Conservation (phyloP, 2,797 vertebrate species). For the Kryptolebias ocellatus region DNA sequence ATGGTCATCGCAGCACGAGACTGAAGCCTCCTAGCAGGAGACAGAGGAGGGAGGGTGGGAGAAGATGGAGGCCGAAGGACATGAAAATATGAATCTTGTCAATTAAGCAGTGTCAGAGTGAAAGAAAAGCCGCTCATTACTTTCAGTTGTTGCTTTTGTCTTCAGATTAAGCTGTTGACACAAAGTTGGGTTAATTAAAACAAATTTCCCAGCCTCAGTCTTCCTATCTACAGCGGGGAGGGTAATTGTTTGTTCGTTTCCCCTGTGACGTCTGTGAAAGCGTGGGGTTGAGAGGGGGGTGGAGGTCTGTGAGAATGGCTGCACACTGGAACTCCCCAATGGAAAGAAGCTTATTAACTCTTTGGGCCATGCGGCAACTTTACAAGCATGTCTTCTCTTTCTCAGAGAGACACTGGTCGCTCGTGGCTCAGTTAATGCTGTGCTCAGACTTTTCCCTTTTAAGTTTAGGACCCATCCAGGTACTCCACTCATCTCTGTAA, state of each 20-base stretch:
- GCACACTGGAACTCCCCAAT: constrained; percentile 53
- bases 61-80: constrained; percentile 25
- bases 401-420: no score
- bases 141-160: constrained; percentile 17
- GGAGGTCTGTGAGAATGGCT: constrained; percentile 71
- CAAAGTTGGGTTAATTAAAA: constrained; percentile 38
- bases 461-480: background rate
- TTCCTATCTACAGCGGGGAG: constrained; percentile 47
- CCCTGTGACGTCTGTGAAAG: constrained; percentile 65
- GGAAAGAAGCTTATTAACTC: constrained; percentile 59
- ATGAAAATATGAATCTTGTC: constrained; percentile 55
- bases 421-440: background rate
- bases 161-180: constrained; percentile 22
- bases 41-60: constrained; percentile 35
- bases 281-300: constrained; percentile 42
- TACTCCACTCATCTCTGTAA: background rate
- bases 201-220: constrained; percentile 50
- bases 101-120: constrained; percentile 48
- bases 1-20: constrained; percentile 88
- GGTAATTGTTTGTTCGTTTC: constrained; percentile 53
- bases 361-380: constrained; percentile 30
- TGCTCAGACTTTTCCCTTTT: background rate
- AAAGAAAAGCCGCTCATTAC: constrained; percentile 18
- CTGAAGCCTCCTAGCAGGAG: constrained; percentile 60
- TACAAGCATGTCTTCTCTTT: background rate